Conservation (phyloP, 2,888 invertebrate genomes). For the Diploptera punctata region DNA sequence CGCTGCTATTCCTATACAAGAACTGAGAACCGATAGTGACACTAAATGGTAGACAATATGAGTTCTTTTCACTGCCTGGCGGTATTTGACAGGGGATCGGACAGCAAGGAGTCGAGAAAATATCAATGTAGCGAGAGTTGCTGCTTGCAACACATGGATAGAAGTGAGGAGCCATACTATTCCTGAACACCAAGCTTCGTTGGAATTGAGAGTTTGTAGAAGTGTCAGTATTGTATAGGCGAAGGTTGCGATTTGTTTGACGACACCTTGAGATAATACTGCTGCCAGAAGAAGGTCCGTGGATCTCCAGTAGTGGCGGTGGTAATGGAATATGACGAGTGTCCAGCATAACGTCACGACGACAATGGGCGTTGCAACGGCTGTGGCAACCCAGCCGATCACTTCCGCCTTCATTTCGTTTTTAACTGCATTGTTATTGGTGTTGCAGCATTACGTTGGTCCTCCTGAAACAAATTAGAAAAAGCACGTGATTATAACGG, state of each 20-base stretch:
- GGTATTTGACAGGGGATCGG: constrained; percentile 51
- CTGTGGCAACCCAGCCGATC: constrained; percentile 49
- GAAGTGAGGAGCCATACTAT: constrained; percentile 60
- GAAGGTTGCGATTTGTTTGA: constrained; percentile 55
- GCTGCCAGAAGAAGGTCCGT: constrained; percentile 61
- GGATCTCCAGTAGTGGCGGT: constrained; percentile 59
- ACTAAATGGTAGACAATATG: constrained; percentile 60
- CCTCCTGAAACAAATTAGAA: background rate
- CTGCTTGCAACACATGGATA: constrained; percentile 60
- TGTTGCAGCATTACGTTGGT: background rate
- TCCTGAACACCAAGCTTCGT: constrained; percentile 55
- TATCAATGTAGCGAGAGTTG: constrained; percentile 58
- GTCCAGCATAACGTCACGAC: constrained; percentile 58
- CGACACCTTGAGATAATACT: constrained; percentile 54
- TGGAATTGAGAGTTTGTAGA: constrained; percentile 50
- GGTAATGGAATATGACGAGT: constrained; percentile 59
- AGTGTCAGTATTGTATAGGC: constrained; percentile 53
- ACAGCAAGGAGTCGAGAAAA: constrained; percentile 57
- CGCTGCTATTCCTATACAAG: constrained; percentile 61
- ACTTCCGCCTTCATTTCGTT: constrained; percentile 37
- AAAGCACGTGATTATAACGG: background rate
- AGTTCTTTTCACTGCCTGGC: constrained; percentile 51
- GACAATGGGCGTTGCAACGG: constrained; percentile 56
- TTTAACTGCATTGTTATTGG: background rate
- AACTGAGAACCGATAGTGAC: constrained; percentile 59